Conservation (phyloP, 2,888 invertebrate species). For the Cecidostiba fungosa region DNA sequence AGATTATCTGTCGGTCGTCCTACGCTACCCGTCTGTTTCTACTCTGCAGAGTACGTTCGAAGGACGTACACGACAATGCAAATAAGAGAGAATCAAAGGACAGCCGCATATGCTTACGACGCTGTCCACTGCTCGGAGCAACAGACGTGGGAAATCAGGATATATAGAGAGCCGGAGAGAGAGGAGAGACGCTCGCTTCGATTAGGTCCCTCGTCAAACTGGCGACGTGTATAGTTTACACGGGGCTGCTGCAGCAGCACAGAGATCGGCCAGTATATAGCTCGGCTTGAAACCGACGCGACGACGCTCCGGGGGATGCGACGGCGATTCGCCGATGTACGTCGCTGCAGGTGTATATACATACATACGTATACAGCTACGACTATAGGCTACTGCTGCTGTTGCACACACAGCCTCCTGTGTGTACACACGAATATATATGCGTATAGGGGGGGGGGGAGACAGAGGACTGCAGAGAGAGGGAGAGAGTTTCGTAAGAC, state of each 20-base stretch:
- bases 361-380: neutral
- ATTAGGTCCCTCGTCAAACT: neutral
- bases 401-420: neutral
- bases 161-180: too few relatives aligned
- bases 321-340: neutral
- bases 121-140: too few relatives aligned
- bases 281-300: neutral
- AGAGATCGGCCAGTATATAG: neutral
- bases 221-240: neutral
- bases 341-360: neutral
- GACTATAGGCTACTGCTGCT: too few relatives aligned
- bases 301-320: constrained; percentile 18
- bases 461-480: too few relatives aligned
- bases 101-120: too few relatives aligned
- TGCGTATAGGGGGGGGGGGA: neutral
- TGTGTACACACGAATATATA: neutral
- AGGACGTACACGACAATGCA: too few relatives aligned
- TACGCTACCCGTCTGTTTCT: neutral
- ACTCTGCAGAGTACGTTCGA: neutral
- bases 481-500: neutral
- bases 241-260: neutral
- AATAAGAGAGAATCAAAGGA: too few relatives aligned
- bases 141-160: neutral
- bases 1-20: neutral
- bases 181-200: neutral